Conservation (phyloP, 2,113 vertebrate species). For the Anhinga rufa region DNA sequence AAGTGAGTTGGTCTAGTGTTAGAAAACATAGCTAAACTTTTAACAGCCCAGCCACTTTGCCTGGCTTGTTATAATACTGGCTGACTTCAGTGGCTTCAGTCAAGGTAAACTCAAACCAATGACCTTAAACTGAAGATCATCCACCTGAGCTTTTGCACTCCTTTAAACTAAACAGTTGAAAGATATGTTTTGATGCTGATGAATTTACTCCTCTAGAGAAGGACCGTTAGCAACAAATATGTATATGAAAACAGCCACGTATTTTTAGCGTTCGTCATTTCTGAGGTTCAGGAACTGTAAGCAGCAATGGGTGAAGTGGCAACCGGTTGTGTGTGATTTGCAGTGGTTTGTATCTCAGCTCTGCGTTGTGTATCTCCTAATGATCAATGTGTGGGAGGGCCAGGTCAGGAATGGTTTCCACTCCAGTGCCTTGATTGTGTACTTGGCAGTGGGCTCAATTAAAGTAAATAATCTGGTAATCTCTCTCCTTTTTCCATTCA, state of each 20-base stretch:
- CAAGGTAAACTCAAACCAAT: neutral
- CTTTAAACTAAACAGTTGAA: neutral
- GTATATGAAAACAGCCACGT: accelerated
- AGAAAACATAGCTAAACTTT: neutral
- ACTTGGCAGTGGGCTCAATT: slow-evolving; percentile 51
- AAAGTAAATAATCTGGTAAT: slow-evolving; percentile 64
- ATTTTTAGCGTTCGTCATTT: neutral
- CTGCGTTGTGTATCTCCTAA: neutral
- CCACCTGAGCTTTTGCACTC: neutral
- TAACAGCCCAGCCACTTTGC: neutral
- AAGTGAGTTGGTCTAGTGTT: neutral
- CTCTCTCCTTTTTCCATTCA: slow-evolving; percentile 47
- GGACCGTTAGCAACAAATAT: accelerated
- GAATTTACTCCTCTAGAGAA: neutral
- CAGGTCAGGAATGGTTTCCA: slow-evolving; percentile 55
- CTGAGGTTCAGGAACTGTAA: neutral
- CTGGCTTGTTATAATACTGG: neutral
- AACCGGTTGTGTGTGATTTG: neutral
- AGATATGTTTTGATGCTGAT: neutral
- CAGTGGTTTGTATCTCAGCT: neutral
- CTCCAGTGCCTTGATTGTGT: slow-evolving; percentile 43
- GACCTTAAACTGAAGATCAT: neutral
- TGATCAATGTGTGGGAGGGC: slow-evolving; percentile 35
- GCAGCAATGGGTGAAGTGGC: neutral
- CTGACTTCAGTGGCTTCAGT: neutral